A percentile compares a stretch with the other conserved stretches of the same genome.
Conservation (phyloP, 2,888 invertebrate species). For the Schizaphis graminum region DNA sequence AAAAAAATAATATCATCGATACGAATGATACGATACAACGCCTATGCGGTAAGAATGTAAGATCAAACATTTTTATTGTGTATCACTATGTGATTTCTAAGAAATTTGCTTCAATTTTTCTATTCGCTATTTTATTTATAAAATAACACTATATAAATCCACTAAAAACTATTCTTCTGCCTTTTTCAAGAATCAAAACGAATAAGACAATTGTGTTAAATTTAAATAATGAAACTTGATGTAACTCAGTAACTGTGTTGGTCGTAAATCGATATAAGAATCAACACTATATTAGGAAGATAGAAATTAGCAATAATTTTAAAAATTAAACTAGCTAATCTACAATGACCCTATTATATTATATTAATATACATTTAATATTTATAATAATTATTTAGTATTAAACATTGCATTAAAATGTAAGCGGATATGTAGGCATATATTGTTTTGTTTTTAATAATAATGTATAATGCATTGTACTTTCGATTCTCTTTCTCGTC, state of each 20-base stretch:
- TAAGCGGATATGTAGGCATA: neutral
- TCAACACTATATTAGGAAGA: neutral
- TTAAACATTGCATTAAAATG: neutral
- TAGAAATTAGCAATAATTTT: no score
- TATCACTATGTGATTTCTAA: neutral
- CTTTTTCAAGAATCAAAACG: neutral
- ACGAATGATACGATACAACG: neutral
- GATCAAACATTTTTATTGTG: neutral
- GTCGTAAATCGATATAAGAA: neutral
- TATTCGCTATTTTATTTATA: neutral
- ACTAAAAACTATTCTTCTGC: neutral
- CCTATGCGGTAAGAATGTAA: neutral
- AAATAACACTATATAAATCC: neutral
- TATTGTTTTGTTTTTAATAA: neutral
- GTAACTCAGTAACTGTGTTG: no score
- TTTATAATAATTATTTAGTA: neutral
- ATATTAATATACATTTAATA: neutral
- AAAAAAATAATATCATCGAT: neutral
- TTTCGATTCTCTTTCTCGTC: neutral
- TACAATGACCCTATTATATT: neutral
- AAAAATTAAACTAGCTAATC: neutral
- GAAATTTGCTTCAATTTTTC: neutral
- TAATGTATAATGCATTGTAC: neutral
- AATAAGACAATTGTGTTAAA: neutral
- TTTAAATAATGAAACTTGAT: neutral